These are phyloP conservation scores for Embiotoca jacksoni DNA, from an alignment of 2,113 vertebrate genomes.

Conservation along the genomic window DNA sequence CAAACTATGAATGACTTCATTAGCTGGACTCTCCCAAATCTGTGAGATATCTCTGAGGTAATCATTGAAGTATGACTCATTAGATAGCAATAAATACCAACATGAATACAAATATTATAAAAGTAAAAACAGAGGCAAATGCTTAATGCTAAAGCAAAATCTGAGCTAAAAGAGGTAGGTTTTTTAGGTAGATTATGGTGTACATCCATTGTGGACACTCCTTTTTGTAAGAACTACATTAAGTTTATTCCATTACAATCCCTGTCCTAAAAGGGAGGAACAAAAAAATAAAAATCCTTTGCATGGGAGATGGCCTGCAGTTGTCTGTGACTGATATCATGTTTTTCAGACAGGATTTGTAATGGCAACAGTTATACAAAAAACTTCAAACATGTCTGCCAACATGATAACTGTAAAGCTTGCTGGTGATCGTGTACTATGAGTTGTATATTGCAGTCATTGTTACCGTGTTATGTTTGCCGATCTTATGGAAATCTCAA, in stretches of 20 bases:
- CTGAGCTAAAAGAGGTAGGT: conserved; percentile 88
- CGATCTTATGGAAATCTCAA: conserved; percentile 37
- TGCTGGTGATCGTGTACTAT: conserved; percentile 83
- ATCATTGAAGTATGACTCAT: conserved; percentile 85
- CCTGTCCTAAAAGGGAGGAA: conserved; percentile 71
- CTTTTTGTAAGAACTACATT: conserved; percentile 81
- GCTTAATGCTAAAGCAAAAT: conserved; percentile 84
- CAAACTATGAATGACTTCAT: conserved; percentile 79
- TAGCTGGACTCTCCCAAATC: conserved; percentile 84
- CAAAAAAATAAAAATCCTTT: conserved; percentile 45
- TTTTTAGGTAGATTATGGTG: conserved; percentile 83
- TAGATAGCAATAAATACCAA: conserved; percentile 88
- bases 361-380: conserved; percentile 68
- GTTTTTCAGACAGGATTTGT: conserved; percentile 72
- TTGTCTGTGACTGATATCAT: conserved; percentile 41
- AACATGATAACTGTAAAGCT: conserved; percentile 77
- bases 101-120: conserved; percentile 87
- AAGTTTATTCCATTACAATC: conserved; percentile 79
- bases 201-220: conserved; percentile 82
- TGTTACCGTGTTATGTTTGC: conserved; percentile 56
- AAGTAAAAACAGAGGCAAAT: conserved; percentile 85
- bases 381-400: conserved; percentile 59
- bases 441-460: conserved; percentile 67
- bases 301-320: conserved; percentile 55
- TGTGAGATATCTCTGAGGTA: conserved; percentile 87